phyloP scores from a whole-genome alignment of 2,797 vertebrate genomes.

The Antennarius maculatus region DNA sequence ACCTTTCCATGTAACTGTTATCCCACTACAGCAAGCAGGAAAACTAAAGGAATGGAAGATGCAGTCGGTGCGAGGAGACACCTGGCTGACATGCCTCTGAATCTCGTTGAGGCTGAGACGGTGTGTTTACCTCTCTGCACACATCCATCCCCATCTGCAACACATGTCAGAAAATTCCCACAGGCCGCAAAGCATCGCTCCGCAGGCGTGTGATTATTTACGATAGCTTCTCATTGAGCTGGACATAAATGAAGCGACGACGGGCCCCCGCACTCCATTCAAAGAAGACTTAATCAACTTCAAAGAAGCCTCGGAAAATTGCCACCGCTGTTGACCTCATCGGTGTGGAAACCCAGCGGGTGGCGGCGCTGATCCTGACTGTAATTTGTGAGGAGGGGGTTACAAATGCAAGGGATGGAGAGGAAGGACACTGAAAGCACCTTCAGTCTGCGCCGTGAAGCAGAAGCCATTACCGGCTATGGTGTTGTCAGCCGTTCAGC shows the following conservation, averaged over 20 bases:
- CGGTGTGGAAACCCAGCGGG: slow-evolving; percentile 40
- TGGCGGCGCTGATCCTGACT: slow-evolving; percentile 32
- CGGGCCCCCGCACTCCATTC: slow-evolving; percentile 34
- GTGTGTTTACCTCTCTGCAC: slow-evolving; percentile 36
- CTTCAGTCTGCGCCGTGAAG: slow-evolving; percentile 43
- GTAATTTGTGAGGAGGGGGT: slow-evolving; percentile 42
- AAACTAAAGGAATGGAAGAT: slow-evolving; percentile 28
- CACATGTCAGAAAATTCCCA: background rate
- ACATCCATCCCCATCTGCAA: background rate
- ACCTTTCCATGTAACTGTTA: slow-evolving; percentile 58
- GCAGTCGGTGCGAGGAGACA: slow-evolving; percentile 25
- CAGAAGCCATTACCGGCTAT: slow-evolving; percentile 58
- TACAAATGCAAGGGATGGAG: slow-evolving; percentile 32
- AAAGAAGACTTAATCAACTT: slow-evolving; percentile 18
- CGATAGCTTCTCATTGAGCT: slow-evolving; percentile 32
- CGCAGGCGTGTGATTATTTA: slow-evolving; percentile 3
- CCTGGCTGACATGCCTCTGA: slow-evolving; percentile 47
- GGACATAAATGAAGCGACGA: slow-evolving; percentile 21
- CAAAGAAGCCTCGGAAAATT: slow-evolving; percentile 29
- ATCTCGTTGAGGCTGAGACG: slow-evolving; percentile 40
- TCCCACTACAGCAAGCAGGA: slow-evolving; percentile 38
- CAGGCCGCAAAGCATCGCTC: slow-evolving; percentile 4
- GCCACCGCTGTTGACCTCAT: slow-evolving; percentile 19
- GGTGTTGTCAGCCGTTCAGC: slow-evolving; percentile 57
- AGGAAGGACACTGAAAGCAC: slow-evolving; percentile 53